A percentile compares a stretch with the other conserved stretches of the same genome.
Conservation (phyloP, 2,113 vertebrate species). For the Corythornis madagascariensis region DNA sequence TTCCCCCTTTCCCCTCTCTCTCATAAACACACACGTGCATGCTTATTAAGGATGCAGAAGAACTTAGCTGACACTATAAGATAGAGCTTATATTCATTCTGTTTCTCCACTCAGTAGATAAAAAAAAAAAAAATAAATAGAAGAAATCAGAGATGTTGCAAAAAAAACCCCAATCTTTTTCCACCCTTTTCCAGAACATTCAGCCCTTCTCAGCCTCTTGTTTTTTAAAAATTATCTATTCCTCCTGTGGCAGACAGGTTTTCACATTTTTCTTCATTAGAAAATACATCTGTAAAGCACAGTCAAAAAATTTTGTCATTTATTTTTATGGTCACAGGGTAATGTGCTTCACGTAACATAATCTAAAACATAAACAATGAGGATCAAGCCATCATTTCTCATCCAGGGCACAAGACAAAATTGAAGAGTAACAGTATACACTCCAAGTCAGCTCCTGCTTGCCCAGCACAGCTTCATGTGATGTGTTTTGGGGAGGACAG, state of each 20-base stretch:
- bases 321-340: conserved; percentile 61
- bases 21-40: neutral
- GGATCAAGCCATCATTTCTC: conserved; percentile 52
- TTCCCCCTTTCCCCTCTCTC: conserved; percentile 32
- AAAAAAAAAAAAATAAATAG: conserved; percentile 18
- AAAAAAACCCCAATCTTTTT: neutral
- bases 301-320: conserved; percentile 66
- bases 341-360: conserved; percentile 50
- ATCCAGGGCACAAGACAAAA: conserved; percentile 16
- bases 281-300: conserved; percentile 69
- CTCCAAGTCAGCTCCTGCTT: conserved; percentile 15
- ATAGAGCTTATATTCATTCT: conserved; percentile 59
- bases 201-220: conserved; percentile 42
- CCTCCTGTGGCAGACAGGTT: neutral
- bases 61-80: conserved; percentile 30
- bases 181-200: conserved; percentile 50
- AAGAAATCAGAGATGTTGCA: conserved; percentile 43
- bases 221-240: conserved; percentile 54
- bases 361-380: conserved; percentile 31
- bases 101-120: neutral
- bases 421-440: neutral
- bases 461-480: neutral
- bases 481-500: conserved; percentile 33
- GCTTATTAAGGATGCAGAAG: conserved; percentile 42
- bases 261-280: conserved; percentile 75